Conservation (phyloP, 2,113 vertebrate species). For the Nothocercus nigrocapillus region DNA sequence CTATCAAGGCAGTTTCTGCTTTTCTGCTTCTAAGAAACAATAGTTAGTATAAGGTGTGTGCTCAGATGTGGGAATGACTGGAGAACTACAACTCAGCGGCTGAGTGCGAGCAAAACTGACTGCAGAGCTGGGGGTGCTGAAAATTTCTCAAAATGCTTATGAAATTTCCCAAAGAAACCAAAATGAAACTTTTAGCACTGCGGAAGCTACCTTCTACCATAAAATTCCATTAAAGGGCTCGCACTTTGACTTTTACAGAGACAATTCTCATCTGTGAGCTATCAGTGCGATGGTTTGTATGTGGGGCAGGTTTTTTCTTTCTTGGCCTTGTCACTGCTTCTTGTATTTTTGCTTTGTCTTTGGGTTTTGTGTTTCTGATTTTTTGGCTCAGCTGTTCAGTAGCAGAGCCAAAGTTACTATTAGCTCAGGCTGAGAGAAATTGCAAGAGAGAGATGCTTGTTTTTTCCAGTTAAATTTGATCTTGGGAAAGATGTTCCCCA, state of each 20-base stretch:
- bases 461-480: neutral
- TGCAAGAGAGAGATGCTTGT: neutral
- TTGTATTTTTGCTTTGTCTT: slow-evolving; percentile 57
- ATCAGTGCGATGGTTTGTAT: neutral
- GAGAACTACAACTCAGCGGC: neutral
- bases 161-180: neutral
- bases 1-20: neutral
- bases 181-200: neutral
- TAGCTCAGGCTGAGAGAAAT: slow-evolving; percentile 30
- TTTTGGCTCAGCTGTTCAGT: neutral
- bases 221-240: neutral
- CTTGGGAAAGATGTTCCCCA: neutral
- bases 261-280: neutral
- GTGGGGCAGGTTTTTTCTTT: neutral
- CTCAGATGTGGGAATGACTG: neutral
- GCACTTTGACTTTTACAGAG: neutral
- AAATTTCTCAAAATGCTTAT: neutral
- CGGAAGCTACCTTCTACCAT: neutral
- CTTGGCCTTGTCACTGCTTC: slow-evolving; percentile 41
- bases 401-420: slow-evolving; percentile 32
- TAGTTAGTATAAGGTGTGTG: neutral
- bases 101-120: neutral
- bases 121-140: neutral
- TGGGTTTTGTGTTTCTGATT: slow-evolving; percentile 11
- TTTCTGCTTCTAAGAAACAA: neutral